Evolutionary conservation across 2,797 vertebrate species (phyloP).

Genomic region (Peromyscus melanophrys): DNA sequence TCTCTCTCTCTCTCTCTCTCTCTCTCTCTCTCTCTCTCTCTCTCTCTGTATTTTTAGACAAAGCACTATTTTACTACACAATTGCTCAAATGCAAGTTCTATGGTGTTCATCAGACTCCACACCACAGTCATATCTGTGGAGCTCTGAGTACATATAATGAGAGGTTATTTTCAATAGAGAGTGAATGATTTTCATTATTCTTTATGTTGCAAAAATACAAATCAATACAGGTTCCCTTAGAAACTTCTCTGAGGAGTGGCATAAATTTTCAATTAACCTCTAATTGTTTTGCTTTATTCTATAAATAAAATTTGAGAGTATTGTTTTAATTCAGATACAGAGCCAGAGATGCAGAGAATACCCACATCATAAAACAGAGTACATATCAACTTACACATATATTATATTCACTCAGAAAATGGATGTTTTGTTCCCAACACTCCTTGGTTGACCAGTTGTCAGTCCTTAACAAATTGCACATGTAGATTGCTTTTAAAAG

Average conservation of each 20-base stretch:
- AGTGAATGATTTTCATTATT: constrained; percentile 70
- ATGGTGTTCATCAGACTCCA: constrained; percentile 45
- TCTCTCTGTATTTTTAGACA: constrained; percentile 16
- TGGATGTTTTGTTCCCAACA: not conserved
- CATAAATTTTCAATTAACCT: constrained; percentile 69
- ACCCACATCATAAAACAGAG: not conserved
- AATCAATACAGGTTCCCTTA: constrained; percentile 59
- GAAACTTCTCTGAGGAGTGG: constrained; percentile 71
- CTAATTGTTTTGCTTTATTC: constrained; percentile 61
- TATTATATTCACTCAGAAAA: constrained; percentile 22
- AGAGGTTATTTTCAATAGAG: constrained; percentile 70
- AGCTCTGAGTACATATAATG: constrained; percentile 59
- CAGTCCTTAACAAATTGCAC: constrained; percentile 52
- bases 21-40: not conserved
- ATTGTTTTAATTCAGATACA: constrained; percentile 74
- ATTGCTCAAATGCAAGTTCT: not conserved
- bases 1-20: constrained; percentile 60
- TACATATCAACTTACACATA: constrained; percentile 32
- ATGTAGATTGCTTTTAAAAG: constrained; percentile 2
- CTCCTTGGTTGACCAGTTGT: not conserved
- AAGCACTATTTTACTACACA: not conserved
- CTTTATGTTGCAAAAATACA: constrained; percentile 41
- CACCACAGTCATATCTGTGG: not conserved
- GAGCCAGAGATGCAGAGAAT: constrained; percentile 26
- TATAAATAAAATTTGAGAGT: constrained; percentile 29